A percentile compares a stretch with the other conserved stretches of the same genome.
These are phyloP conservation scores for Camponotus fellah DNA, from an alignment of 2,888 invertebrate genomes.

Conservation along the genomic window DNA sequence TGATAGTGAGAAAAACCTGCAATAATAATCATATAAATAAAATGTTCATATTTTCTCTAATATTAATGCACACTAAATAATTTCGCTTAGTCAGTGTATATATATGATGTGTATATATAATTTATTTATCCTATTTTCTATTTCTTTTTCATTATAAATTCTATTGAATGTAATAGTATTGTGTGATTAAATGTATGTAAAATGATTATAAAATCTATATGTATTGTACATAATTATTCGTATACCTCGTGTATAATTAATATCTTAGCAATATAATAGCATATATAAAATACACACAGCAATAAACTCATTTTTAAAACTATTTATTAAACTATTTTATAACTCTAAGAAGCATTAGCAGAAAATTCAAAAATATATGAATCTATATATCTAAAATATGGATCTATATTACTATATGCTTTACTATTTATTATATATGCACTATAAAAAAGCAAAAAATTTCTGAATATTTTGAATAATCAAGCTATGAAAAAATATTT, in stretches of 20 bases:
- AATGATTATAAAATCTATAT: background rate
- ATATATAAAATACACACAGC: background rate
- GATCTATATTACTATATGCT: background rate
- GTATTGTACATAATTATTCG: background rate
- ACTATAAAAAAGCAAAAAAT: background rate
- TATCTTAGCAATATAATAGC: background rate
- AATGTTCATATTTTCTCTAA: conserved; percentile 44
- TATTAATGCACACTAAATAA: background rate
- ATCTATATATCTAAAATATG: background rate
- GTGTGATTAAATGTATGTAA: background rate
- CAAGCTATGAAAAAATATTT: background rate
- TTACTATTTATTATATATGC: background rate
- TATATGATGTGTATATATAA: background rate
- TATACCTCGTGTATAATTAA: background rate
- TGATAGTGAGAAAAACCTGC: conserved; percentile 78
- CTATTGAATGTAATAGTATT: background rate
- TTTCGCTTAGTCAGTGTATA: background rate
- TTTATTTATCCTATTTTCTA: background rate
- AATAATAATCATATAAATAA: conserved; percentile 75
- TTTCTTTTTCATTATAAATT: background rate
- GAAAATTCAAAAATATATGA: background rate
- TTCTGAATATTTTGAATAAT: background rate
- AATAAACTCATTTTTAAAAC: background rate
- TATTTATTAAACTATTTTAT: background rate
- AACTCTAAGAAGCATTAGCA: background rate